Evolutionary conservation across 64 coral and sea anemone species (phyloP).

Genomic region (Pachyseris speciosa): DNA sequence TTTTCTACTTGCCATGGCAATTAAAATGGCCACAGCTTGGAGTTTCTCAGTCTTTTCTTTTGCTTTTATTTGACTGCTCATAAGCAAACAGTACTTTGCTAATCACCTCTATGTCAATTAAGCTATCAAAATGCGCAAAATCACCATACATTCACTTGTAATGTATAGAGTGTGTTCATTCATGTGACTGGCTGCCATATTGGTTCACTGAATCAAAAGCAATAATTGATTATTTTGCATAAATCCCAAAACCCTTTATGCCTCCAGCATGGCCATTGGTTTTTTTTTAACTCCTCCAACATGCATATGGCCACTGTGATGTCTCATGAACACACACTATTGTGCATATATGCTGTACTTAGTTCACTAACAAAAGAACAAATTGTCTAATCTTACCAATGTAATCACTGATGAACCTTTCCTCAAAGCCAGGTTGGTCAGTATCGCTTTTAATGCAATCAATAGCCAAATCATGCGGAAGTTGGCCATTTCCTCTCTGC

Average conservation of each 20-base stretch:
- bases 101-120: conserved; percentile 32
- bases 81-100: not conserved
- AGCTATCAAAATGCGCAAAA: conserved; percentile 8
- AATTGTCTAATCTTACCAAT: conserved; percentile 46
- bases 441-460: conserved; percentile 45
- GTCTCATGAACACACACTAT: conserved; percentile 21
- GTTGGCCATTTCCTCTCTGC: conserved; percentile 54
- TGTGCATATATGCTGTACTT: conserved; percentile 17
- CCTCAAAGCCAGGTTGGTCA: conserved; percentile 60
- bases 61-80: conserved; percentile 26
- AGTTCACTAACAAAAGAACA: conserved; percentile 42
- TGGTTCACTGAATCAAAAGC: conserved; percentile 28
- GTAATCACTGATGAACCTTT: conserved; percentile 46
- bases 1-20: conserved; percentile 9
- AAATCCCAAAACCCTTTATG: conserved; percentile 12
- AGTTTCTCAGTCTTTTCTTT: conserved; percentile 22
- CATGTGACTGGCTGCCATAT: conserved; percentile 4
- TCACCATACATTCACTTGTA: conserved; percentile 13
- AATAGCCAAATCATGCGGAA: conserved; percentile 38
- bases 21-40: conserved; percentile 27
- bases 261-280: not conserved
- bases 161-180: conserved; percentile 3
- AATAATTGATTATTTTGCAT: conserved; percentile 23
- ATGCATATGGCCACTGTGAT: conserved; percentile 24
- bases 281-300: conserved; percentile 1